Evolutionary conservation across 2,888 invertebrate species (phyloP).

Genomic region (Tetragonula carbonaria): DNA sequence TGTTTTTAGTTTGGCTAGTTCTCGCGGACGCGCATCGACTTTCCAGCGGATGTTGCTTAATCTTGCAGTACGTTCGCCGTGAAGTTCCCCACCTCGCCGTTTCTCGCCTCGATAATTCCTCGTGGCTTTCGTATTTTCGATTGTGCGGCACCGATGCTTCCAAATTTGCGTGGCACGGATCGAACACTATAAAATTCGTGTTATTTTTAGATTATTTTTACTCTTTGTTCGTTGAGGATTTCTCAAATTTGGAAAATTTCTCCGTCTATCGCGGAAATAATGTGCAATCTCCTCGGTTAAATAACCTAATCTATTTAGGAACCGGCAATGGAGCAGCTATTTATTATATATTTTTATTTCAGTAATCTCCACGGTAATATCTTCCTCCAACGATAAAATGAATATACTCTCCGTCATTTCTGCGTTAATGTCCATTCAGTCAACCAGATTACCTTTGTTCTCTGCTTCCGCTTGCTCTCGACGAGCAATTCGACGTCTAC

Average conservation of each 20-base stretch:
- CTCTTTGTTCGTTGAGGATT: too few species aligned
- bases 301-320: constrained; percentile 32
- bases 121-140: neutral
- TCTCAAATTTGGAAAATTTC: too few species aligned
- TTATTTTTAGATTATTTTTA: too few species aligned
- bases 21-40: neutral
- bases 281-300: neutral
- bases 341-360: too few species aligned
- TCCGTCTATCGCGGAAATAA: neutral
- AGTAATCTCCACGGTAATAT: constrained; percentile 15
- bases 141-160: neutral
- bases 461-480: neutral
- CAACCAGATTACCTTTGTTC: neutral
- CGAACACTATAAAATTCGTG: too few species aligned
- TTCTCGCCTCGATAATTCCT: neutral
- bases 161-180: too few species aligned
- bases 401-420: neutral
- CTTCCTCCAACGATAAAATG: neutral
- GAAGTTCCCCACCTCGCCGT: neutral
- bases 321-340: constrained; percentile 1
- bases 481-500: neutral
- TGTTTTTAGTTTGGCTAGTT: constrained; percentile 10
- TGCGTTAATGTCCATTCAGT: neutral
- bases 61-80: neutral
- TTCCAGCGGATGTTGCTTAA: neutral